Conservation (phyloP, 2,113 vertebrate genomes). For the Microtus montanus region DNA sequence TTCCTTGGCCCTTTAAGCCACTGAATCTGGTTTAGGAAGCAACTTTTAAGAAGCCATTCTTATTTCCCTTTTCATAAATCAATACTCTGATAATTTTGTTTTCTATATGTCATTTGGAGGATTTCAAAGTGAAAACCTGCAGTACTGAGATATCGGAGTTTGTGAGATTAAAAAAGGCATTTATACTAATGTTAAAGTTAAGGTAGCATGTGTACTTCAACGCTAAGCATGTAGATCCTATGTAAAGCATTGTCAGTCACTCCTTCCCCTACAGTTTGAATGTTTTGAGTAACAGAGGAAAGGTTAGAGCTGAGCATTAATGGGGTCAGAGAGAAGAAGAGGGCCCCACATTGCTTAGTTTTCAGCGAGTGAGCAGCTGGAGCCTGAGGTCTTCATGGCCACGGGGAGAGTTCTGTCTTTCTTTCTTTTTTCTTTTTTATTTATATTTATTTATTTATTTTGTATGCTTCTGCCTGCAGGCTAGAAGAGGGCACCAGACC, state of each 20-base stretch:
- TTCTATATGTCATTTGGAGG: background rate
- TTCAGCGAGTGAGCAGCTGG: background rate
- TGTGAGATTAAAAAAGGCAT: background rate
- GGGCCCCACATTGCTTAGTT: background rate
- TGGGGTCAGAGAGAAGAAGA: background rate
- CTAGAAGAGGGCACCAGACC: too few relatives aligned
- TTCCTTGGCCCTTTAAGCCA: background rate
- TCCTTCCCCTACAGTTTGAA: background rate
- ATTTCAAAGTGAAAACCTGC: background rate
- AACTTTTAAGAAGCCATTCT: background rate
- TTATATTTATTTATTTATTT: too few relatives aligned
- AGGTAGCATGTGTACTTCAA: background rate
- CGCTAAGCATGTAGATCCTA: background rate
- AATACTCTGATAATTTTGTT: background rate
- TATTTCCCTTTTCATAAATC: background rate
- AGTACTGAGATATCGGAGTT: background rate
- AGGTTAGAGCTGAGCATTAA: background rate
- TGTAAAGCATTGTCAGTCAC: background rate
- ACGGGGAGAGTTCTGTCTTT: background rate
- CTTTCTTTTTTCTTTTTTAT: background rate
- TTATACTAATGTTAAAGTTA: background rate
- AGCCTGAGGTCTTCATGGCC: background rate
- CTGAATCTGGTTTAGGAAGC: background rate
- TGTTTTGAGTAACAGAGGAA: background rate
- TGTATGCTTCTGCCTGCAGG: too few relatives aligned